Conservation (phyloP, 2,888 invertebrate genomes). For the Caenorhabditis imperialis region DNA sequence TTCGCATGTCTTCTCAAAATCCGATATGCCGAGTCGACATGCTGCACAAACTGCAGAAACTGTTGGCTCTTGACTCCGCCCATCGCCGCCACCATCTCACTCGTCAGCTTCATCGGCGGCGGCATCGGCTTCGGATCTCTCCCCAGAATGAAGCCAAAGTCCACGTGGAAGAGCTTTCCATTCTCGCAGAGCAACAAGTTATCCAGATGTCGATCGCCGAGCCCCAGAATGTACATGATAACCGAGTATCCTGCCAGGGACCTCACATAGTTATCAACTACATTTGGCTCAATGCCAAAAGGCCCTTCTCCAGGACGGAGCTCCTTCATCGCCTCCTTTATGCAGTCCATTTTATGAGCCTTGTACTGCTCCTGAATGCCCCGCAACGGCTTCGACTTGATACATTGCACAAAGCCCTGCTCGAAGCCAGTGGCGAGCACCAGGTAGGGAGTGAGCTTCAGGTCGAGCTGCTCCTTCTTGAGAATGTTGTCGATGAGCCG, state of each 20-base stretch:
- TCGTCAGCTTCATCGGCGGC: conserved; percentile 98
- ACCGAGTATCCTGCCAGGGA: conserved; percentile 65
- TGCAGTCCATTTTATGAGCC: conserved; percentile 44
- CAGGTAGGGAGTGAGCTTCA: conserved; percentile 82
- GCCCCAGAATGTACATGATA: conserved; percentile 95
- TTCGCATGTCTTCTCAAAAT: conserved; percentile 91
- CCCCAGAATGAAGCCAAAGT: conserved; percentile 95
- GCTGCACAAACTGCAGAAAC: conserved; percentile 92
- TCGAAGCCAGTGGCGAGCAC: conserved; percentile 91
- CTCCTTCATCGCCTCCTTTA: conserved; percentile 90
- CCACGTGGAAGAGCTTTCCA: conserved; percentile 93
- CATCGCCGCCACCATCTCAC: conserved; percentile 94
- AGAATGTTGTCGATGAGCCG: conserved; percentile 95
- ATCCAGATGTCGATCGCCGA: conserved; percentile 87
- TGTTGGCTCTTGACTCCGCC: conserved; percentile 83
- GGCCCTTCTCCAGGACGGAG: conserved; percentile 89
- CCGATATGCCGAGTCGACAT: conserved; percentile 90
- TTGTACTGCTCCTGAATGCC: conserved; percentile 61
- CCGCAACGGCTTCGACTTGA: conserved; percentile 84
- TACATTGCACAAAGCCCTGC: conserved; percentile 95
- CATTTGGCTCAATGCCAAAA: conserved; percentile 91
- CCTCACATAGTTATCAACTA: conserved; percentile 94
- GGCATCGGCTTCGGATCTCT: conserved; percentile 96
- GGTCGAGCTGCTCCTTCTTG: conserved; percentile 92
- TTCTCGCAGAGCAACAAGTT: conserved; percentile 91